Evolutionary conservation across 2,797 vertebrate genomes (phyloP), one percentile per base, ranked within the genome.

Genomic region (Ibycter americanus): DNA sequence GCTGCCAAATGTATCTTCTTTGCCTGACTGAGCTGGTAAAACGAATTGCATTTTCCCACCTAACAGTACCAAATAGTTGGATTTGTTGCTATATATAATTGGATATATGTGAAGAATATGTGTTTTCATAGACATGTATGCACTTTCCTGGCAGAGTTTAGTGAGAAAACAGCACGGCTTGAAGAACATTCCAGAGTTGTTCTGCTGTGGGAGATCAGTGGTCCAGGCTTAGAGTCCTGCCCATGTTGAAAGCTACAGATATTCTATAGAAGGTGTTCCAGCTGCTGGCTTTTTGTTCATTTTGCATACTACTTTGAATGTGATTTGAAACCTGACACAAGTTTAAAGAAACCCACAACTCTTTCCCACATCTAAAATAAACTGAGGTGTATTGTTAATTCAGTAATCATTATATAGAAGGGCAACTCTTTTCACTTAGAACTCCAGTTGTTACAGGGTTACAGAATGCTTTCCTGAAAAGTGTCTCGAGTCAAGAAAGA

Each of bases 11-110:
- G 6, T 90, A 61, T 92, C 65, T 89, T 73, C 11, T 84, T 72
- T 78, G 52, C 31, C 66, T 79, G 65, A 87, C 71, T 63, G 63
- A 85, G 56, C 58, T 96, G 76, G 51, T 93, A 90, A 92, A 96
- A 93, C 56, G 71, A 80, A 85, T 40, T 67, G 61, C 15, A 4
- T 73, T 96, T 96, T 92, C 61, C 46, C 54, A 74, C 76, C 36
- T 71, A 79, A 61, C 54, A 36, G 25, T n/a, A 84, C 40, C 46
- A 78, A 68, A 90, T 51, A 63, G 42, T 72, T 70, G 25, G 1
- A 49, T 74, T 85, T 89, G 32, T 80, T 89, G 36, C 63, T 51
- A 8, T 54, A 29, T 61, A 17, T 85, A 70, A 58, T 87, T 85
- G 27, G 29, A 40, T 91, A n/a, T 85, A 68, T 81, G 29, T 77